phyloP scores from a whole-genome alignment of 2,888 invertebrate genomes.

The Cryptocheilus praepositus region DNA sequence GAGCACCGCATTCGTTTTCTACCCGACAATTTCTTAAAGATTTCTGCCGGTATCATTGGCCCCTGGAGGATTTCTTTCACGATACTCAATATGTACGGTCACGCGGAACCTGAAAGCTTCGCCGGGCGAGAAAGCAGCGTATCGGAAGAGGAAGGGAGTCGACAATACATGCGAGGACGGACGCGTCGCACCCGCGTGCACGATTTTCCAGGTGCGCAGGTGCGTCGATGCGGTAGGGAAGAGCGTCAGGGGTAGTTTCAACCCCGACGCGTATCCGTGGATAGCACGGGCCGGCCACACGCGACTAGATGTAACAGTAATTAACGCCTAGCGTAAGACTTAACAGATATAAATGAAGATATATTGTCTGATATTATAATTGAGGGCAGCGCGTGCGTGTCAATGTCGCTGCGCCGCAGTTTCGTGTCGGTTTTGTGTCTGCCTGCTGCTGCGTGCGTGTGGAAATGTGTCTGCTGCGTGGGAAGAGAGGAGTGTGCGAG shows the following conservation, averaged over 20 bases:
- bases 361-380: slow-evolving; percentile 61
- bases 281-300: slow-evolving; percentile 74
- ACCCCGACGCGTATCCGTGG: slow-evolving; percentile 55
- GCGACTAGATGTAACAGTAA: slow-evolving; percentile 70
- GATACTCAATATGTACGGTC: neutral
- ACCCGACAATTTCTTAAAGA: no score
- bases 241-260: neutral
- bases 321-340: slow-evolving; percentile 69
- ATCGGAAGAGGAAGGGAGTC: neutral
- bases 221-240: slow-evolving; percentile 25
- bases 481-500: neutral
- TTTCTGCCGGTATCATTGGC: no score
- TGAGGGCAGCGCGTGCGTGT: slow-evolving; percentile 17
- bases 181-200: slow-evolving; percentile 25
- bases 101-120: neutral
- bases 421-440: slow-evolving; percentile 19
- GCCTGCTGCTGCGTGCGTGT: slow-evolving; percentile 18
- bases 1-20: no score
- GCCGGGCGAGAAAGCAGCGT: neutral
- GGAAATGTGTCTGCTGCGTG: slow-evolving; percentile 15
- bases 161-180: no score
- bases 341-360: slow-evolving; percentile 59
- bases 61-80: neutral
- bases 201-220: slow-evolving; percentile 38
- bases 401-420: neutral